A percentile compares a stretch with the other conserved stretches of the same genome.
Evolutionary conservation across 1,140 invertebrate genomes (phyloP).

Genomic region (Diabrotica undecimpunctata): DNA sequence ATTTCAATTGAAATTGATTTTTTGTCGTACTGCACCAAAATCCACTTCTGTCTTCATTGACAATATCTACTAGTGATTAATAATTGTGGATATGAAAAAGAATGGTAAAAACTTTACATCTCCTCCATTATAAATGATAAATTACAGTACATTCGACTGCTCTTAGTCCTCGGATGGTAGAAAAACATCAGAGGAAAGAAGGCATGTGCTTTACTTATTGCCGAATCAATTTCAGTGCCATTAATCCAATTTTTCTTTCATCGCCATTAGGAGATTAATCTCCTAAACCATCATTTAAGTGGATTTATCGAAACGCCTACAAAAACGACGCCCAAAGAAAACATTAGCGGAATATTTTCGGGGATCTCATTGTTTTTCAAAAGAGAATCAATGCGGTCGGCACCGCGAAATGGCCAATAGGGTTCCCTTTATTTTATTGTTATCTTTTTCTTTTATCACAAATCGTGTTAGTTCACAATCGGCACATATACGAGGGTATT

Average conservation of each 20-base stretch:
- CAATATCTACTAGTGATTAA: slow-evolving; percentile 12
- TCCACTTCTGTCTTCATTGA: slow-evolving; percentile 6
- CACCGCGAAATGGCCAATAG: no score
- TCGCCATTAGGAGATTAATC: slow-evolving; percentile 16
- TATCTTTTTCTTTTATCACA: no score
- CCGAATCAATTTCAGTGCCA: slow-evolving; percentile 30
- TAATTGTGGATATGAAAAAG: slow-evolving; percentile 15
- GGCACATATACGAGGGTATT: no score
- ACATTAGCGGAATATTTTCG: slow-evolving; percentile 7
- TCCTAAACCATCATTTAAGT: slow-evolving; percentile 12
- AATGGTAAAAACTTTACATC: slow-evolving; percentile 28
- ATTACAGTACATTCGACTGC: slow-evolving; percentile 28
- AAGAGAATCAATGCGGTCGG: no score
- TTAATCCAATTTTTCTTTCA: slow-evolving; percentile 17
- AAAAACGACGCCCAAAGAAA: slow-evolving; percentile 4
- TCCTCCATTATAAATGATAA: slow-evolving; percentile 31
- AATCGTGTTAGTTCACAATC: no score
- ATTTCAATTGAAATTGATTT: background rate
- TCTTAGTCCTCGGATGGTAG: slow-evolving; percentile 27
- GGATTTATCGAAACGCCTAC: slow-evolving; percentile 13
- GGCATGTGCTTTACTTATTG: slow-evolving; percentile 29
- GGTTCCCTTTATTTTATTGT: no score
- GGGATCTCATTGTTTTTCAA: slow-evolving; percentile 3
- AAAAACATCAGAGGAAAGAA: slow-evolving; percentile 25
- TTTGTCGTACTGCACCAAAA: background rate